A percentile compares a stretch with the other conserved stretches of the same genome.
These are phyloP conservation scores for Boulengeromyrus knoepffleri DNA, from an alignment of 2,113 vertebrate species.

Conservation along the genomic window DNA sequence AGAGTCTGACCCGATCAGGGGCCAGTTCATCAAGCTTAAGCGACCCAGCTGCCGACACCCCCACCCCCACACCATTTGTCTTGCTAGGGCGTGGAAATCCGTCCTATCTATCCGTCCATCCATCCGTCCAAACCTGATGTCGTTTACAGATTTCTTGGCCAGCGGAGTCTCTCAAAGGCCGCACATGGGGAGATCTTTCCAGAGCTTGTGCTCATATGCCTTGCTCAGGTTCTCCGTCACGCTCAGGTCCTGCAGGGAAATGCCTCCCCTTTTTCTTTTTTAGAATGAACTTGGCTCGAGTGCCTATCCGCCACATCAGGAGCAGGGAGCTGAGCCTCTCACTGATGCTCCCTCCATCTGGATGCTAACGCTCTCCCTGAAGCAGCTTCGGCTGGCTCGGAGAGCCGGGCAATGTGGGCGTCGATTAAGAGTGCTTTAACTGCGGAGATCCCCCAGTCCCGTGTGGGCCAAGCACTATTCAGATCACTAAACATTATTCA, in stretches of 20 bases:
- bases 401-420: background rate
- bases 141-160: background rate
- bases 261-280: background rate
- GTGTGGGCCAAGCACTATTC: background rate
- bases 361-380: background rate
- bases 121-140: background rate
- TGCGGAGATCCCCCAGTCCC: background rate
- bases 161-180: background rate
- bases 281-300: background rate
- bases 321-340: background rate
- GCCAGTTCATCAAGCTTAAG: background rate
- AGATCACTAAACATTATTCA: background rate
- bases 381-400: background rate
- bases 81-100: background rate
- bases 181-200: too few species aligned
- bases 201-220: background rate
- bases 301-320: background rate
- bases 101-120: background rate
- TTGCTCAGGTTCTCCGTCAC: background rate
- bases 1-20: background rate
- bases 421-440: background rate
- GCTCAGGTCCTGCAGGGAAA: background rate
- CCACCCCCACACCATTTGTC: background rate
- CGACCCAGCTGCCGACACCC: background rate
- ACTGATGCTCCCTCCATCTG: background rate